Evolutionary conservation across 2,888 invertebrate species (phyloP), one percentile per base, ranked within the genome.

Genomic region (Eupsilia transversa): DNA sequence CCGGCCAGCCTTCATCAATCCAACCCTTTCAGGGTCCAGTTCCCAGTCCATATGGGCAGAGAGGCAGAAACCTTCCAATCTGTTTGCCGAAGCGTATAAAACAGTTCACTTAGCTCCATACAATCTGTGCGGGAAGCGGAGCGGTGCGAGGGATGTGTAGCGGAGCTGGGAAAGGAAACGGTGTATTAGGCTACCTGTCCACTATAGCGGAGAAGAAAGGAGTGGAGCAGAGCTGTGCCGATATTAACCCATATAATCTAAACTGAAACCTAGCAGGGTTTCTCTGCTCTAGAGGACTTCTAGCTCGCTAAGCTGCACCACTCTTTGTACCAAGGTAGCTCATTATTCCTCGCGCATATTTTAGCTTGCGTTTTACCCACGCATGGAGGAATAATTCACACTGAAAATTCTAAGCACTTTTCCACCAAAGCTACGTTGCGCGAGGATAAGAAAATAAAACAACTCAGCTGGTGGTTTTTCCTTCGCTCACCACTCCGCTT

Each of bases 21-120:
- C 38, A 76, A 81, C 77, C 77, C 77, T 77, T 77, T 81, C 59
- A 73, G 33, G 84, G 64, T 69, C 46, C 59, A 46, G 14, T 80
- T 46, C 38, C 56, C 57, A n/a, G 46, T 65, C 27, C 30, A 63
- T 49, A 46, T 35, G 52, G 14, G 43, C 52, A 52, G 33, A 46
- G 10, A 41, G 35, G 73, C 56, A 78, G 75, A 79, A 75, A 75
- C 63, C 69, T 54, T 46, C 72, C 66, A 67, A 85, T 73, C 72
- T 82, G 78, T 70, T 52, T 46, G 35, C 6, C 9, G 61, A 56
- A 10, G 61, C 72, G 71, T 60, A 84, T 57, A 72, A 57, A 85
- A 70, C 64, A 68, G 66, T 71, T 54, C 43, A 67, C 35, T 77
- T 80, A 66, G 59, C 3, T n/a, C 9, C 12, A 4, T 52, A 63